A percentile compares a stretch with the other conserved stretches of the same genome.
These are phyloP conservation scores for Phengaris alcon DNA, from an alignment of 2,888 invertebrate genomes.

Conservation along the genomic window DNA sequence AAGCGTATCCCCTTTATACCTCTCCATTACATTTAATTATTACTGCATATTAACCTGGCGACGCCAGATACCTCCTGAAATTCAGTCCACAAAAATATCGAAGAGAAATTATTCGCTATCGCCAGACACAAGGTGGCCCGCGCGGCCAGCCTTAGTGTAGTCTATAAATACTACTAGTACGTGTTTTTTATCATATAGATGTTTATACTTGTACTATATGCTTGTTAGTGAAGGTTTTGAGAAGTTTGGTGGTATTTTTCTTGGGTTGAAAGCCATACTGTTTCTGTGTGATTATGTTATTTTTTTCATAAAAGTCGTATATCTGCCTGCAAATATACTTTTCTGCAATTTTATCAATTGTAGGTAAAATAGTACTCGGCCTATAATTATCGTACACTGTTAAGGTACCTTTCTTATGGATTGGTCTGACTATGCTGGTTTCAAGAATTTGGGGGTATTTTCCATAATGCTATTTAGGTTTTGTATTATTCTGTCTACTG, in stretches of 20 bases:
- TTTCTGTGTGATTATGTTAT: constrained; percentile 29
- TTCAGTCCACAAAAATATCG: too few species aligned
- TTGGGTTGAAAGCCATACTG: too few species aligned
- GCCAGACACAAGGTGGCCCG: too few species aligned
- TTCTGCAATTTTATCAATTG: constrained; percentile 34
- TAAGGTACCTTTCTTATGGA: constrained; percentile 33
- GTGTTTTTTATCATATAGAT: constrained; percentile 34
- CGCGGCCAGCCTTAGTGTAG: too few species aligned
- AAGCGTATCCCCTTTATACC: too few species aligned
- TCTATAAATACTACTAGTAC: constrained; percentile 37
- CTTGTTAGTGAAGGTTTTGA: constrained; percentile 30
- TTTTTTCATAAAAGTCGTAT: constrained; percentile 28
- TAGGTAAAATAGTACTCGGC: constrained; percentile 36
- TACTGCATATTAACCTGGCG: too few species aligned
- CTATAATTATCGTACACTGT: constrained; percentile 33
- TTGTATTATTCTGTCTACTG: constrained; percentile 5
- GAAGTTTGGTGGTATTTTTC: constrained; percentile 41
- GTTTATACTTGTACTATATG: constrained; percentile 31
- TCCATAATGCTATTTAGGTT: constrained; percentile 7
- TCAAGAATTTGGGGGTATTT: constrained; percentile 34
- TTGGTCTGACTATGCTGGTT: constrained; percentile 35
- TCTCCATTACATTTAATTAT: too few species aligned
- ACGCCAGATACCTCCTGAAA: too few species aligned
- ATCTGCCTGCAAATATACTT: constrained; percentile 32
- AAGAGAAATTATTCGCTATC: too few species aligned